phyloP scores from a whole-genome alignment of 2,888 invertebrate genomes.

The Euspilapteryx auroguttella region DNA sequence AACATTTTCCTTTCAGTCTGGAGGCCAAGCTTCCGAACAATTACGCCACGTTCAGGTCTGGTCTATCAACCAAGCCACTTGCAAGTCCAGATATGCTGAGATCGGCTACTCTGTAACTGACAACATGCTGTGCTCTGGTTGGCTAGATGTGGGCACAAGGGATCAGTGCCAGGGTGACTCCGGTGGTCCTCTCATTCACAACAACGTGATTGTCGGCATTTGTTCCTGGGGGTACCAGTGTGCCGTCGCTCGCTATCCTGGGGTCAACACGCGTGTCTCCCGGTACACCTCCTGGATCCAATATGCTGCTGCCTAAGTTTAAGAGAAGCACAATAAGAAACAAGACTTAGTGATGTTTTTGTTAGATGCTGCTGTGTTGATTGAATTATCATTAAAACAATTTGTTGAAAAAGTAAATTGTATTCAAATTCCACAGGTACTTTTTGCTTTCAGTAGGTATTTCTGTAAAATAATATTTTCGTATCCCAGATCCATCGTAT shows the following conservation, averaged over 20 bases:
- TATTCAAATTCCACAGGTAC: too few relatives aligned
- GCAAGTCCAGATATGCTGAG: conserved; percentile 14
- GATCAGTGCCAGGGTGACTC: conserved; percentile 33
- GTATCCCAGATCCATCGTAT: too few relatives aligned
- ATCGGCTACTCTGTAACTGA: conserved; percentile 13
- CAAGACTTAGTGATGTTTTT: too few relatives aligned
- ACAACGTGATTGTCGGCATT: conserved; percentile 20
- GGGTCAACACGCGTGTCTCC: conserved; percentile 23
- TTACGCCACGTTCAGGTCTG: conserved; percentile 20
- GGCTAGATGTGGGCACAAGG: conserved; percentile 26
- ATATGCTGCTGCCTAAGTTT: conserved; percentile 14
- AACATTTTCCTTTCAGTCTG: conserved; percentile 11
- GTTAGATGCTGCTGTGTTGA: too few relatives aligned
- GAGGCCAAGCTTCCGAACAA: conserved; percentile 15
- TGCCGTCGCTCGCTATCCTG: conserved; percentile 16
- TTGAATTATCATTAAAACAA: too few relatives aligned
- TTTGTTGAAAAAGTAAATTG: too few relatives aligned
- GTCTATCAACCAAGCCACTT: conserved; percentile 15
- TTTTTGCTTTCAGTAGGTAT: too few relatives aligned
- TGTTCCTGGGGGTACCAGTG: conserved; percentile 21
- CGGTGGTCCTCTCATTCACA: too few relatives aligned
- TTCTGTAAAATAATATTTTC: too few relatives aligned
- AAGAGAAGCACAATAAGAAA: too few relatives aligned
- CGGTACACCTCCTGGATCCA: conserved; percentile 20
- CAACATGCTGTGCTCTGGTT: conserved; percentile 29